Conservation (phyloP, 2,113 vertebrate genomes). For the Oxyruncus cristatus region DNA sequence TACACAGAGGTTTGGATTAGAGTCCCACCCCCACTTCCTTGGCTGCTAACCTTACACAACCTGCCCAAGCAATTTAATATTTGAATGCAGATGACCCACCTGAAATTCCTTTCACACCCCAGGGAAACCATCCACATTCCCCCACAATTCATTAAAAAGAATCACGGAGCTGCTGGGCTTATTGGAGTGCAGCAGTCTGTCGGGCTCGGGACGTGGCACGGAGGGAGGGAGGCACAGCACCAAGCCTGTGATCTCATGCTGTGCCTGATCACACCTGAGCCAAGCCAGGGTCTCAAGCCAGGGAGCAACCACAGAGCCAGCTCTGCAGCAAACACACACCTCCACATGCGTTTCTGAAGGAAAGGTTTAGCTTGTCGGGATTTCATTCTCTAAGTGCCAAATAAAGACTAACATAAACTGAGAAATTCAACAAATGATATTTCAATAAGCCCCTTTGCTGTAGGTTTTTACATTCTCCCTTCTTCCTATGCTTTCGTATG, state of each 20-base stretch:
- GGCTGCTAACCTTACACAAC: conserved; percentile 20
- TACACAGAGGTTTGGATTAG: neutral
- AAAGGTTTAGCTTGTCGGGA: neutral
- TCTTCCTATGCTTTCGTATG: neutral
- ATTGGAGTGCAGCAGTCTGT: neutral
- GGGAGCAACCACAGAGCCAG: neutral
- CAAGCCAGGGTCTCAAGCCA: neutral
- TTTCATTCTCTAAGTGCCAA: neutral
- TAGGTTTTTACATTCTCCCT: neutral
- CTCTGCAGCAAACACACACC: neutral
- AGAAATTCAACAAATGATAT: neutral
- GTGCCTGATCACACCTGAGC: neutral
- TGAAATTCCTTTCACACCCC: conserved; percentile 9
- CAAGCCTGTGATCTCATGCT: neutral
- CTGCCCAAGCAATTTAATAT: neutral
- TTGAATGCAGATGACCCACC: conserved; percentile 7
- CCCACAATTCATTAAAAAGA: neutral
- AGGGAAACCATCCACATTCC: neutral
- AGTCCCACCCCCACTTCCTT: neutral
- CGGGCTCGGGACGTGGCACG: rapidly evolving
- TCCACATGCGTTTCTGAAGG: neutral
- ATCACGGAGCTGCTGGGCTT: neutral
- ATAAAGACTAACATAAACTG: neutral
- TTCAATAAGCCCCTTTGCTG: neutral
- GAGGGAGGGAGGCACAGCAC: neutral